phyloP scores from a whole-genome alignment of 1,140 invertebrate genomes.

The Planococcus citri region DNA sequence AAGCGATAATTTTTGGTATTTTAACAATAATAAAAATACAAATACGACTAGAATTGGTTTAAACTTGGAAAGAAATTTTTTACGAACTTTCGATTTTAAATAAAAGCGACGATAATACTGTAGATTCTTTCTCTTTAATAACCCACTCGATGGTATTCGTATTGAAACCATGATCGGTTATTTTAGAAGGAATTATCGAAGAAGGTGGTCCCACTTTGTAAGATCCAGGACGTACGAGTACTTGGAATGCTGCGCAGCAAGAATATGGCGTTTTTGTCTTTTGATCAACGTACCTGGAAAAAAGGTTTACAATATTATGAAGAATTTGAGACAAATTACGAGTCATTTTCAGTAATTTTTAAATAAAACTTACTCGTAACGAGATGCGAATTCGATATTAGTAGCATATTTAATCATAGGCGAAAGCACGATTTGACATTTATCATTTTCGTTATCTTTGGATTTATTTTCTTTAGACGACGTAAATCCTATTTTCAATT shows the following conservation, averaged over 20 bases:
- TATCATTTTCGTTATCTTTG: constrained; percentile 2
- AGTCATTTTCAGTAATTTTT: too few relatives aligned
- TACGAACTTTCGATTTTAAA: constrained; percentile 5
- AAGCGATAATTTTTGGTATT: not conserved
- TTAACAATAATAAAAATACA: not conserved
- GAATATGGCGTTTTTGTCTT: not conserved
- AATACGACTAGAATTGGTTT: not conserved
- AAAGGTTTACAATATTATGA: not conserved
- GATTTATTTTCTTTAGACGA: not conserved
- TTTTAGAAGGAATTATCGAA: not conserved
- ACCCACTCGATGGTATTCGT: constrained; percentile 2
- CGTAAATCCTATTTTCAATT: not conserved
- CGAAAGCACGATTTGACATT: not conserved
- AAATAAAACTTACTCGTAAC: constrained; percentile 1
- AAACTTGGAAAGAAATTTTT: not conserved
- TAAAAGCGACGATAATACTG: constrained; percentile 12
- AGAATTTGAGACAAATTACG: not conserved
- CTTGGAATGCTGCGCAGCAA: constrained; percentile 4
- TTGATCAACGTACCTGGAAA: constrained; percentile 10
- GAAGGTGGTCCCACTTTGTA: constrained; percentile 2
- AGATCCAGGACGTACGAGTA: constrained; percentile 5
- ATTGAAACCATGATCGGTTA: not conserved
- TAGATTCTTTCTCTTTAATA: constrained; percentile 9
- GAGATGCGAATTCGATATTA: constrained; percentile 3
- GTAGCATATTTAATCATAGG: constrained; percentile 9